Evolutionary conservation across 2,888 invertebrate genomes (phyloP).

Genomic region (Azorinus chamasolen): DNA sequence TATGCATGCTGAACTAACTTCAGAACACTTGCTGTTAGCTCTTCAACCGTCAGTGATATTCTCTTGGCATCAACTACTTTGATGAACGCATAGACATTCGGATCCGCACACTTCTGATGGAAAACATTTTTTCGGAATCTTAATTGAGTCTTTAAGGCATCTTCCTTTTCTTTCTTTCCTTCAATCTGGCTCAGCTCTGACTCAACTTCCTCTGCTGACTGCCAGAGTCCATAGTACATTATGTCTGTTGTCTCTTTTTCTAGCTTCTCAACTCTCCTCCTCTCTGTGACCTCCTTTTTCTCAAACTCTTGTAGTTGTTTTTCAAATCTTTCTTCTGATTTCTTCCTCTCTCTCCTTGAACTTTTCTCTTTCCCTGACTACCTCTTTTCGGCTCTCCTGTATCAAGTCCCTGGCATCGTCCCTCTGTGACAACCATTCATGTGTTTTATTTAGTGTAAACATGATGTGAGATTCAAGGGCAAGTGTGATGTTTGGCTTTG

Average conservation of each 20-base stretch:
- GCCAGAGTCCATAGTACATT: conserved; percentile 22
- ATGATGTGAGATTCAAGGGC: too few species aligned
- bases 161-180: conserved; percentile 27
- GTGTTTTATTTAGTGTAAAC: conserved; percentile 8
- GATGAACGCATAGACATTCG: conserved; percentile 18
- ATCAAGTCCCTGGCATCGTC: too few species aligned
- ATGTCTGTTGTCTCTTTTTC: conserved; percentile 23
- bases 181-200: conserved; percentile 2
- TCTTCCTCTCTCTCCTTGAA: too few species aligned
- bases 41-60: conserved; percentile 2
- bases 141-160: conserved; percentile 35
- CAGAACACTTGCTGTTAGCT: conserved; percentile 25
- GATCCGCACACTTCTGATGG: too few species aligned
- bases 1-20: conserved; percentile 17
- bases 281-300: background rate
- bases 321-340: too few species aligned
- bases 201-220: conserved; percentile 15
- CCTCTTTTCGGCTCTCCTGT: too few species aligned
- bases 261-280: conserved; percentile 3
- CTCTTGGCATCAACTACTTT: conserved; percentile 17
- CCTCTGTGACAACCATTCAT: background rate
- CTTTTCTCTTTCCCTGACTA: too few species aligned
- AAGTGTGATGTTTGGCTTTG: too few species aligned
- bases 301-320: too few species aligned
- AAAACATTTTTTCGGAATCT: conserved; percentile 27